Evolutionary conservation across 2,888 invertebrate species (phyloP).

Genomic region (Frankliniella intonsa): DNA sequence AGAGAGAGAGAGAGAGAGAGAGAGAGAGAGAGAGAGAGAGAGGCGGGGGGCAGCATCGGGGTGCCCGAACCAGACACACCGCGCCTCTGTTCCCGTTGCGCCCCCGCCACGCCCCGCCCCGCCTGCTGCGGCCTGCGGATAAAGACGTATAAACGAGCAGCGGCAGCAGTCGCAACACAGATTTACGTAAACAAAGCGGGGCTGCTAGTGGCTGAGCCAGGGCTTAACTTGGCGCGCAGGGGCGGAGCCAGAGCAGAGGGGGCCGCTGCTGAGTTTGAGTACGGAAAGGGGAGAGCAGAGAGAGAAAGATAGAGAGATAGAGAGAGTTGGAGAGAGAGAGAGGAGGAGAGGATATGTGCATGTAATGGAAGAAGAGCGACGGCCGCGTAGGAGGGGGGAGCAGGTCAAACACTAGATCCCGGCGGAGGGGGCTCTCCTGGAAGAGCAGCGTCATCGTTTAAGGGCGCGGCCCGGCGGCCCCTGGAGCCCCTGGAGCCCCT

Average conservation of each 20-base stretch:
- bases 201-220: constrained; percentile 8
- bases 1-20: too few species aligned
- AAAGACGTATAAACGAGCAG: neutral
- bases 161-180: neutral
- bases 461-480: neutral
- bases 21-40: too few species aligned
- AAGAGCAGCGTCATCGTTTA: neutral
- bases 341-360: too few species aligned
- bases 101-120: neutral
- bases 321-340: too few species aligned
- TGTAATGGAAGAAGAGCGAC: too few species aligned
- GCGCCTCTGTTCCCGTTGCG: too few species aligned
- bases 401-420: neutral
- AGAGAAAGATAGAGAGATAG: too few species aligned
- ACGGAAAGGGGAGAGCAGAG: too few species aligned
- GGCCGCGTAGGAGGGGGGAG: neutral
- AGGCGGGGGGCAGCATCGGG: too few species aligned
- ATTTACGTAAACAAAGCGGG: constrained; percentile 17
- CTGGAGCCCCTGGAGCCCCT: too few species aligned
- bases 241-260: neutral
- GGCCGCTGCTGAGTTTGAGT: too few species aligned
- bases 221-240: neutral
- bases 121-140: neutral
- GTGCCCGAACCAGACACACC: too few species aligned
- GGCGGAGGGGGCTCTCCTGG: neutral